Evolutionary conservation across 2,113 vertebrate genomes (phyloP).

Genomic region (Panthera leo): DNA sequence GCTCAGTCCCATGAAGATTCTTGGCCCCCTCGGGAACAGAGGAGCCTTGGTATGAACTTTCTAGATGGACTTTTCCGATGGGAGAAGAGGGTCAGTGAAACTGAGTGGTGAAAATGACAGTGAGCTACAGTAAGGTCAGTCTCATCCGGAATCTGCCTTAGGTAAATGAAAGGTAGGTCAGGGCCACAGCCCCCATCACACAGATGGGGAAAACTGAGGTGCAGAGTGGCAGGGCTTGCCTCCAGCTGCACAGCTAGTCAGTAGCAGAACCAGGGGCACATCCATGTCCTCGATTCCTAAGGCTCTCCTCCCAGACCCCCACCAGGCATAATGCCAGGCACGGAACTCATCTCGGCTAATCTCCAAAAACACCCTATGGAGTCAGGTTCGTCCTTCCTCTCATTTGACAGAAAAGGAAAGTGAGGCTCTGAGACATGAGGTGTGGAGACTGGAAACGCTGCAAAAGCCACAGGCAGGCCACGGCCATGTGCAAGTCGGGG

Average conservation of each 20-base stretch:
- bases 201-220: background rate
- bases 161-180: background rate
- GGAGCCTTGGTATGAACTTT: background rate
- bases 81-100: rapidly evolving
- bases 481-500: rapidly evolving
- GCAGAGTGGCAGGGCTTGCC: background rate
- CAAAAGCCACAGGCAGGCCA: background rate
- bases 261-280: background rate
- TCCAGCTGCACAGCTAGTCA: background rate
- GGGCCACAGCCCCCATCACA: background rate
- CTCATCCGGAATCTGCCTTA: background rate
- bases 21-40: rapidly evolving
- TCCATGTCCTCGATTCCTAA: background rate
- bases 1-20: rapidly evolving
- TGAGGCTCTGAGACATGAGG: rapidly evolving
- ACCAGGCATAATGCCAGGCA: background rate
- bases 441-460: background rate
- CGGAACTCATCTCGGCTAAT: rapidly evolving
- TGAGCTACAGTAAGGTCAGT: background rate
- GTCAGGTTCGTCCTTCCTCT: background rate
- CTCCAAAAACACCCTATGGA: background rate
- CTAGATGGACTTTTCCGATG: background rate
- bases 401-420: background rate
- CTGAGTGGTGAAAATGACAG: background rate
- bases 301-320: background rate